Base-by-base conservation (phyloP, 2,888 invertebrate genomes). In the Drosophila falleni region DNA sequence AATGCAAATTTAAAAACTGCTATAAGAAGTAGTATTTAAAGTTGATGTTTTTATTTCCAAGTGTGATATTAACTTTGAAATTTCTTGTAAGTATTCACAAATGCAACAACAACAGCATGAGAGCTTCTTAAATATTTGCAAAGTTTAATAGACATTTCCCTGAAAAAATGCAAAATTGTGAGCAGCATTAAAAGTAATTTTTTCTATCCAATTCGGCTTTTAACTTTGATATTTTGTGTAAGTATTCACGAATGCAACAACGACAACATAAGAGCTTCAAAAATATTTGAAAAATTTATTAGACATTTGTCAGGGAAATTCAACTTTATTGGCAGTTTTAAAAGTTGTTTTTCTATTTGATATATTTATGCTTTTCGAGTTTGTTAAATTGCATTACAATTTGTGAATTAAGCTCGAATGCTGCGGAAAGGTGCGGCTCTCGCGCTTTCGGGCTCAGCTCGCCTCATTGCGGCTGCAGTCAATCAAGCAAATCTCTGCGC, bases 191-290 rank as follows among this genome's bases (percentile, higher is more conserved):
- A 23, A 23, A 23, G 23, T 46, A 10, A 9, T 15, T n/a, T 3
- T 10, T 29, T 29, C 3, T 29, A 29, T 26, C 9, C n/a, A 46
- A 29, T 15, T 15, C 26, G 23, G 2, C 3, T 95, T 90, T 95
- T 96, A 93, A 96, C 96, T 93, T 95, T 96, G 89, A 91, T 95
- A 75, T 95, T 96, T 39, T n/a, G n/a, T n/a, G n/a, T n/a, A n/a
- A n/a, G n/a, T n/a, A n/a, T n/a, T 31, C 31, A 11, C 16, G 44
- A 46, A 6, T 46, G 23, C 16, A 56, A 15, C 23, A 29, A 11
- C 31, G 54, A 37, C 31, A 44, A 49, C 42, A 11, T 41, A 11
- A 42, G 23, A 53, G 53, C 31, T 41, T 31, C 4, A 13, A 16
- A 33, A 44, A 10, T 10, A 35, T 26, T 19, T 19, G 41, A 33